Evolutionary conservation across 2,888 invertebrate genomes (phyloP).

Genomic region (Melieria omissa): DNA sequence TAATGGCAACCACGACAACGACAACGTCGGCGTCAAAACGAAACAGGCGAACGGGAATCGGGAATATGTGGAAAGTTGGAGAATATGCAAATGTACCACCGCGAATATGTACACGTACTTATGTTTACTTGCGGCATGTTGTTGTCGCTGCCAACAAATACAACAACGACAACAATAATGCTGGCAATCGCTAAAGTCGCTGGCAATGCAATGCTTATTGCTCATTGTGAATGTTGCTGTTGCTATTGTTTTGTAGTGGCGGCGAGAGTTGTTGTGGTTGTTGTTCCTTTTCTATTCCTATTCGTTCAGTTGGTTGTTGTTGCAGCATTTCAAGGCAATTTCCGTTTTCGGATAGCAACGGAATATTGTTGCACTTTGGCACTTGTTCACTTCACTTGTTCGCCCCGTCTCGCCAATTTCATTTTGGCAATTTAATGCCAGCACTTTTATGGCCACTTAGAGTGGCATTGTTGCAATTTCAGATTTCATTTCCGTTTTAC

Average conservation of each 20-base stretch:
- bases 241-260: not conserved
- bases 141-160: too few species aligned
- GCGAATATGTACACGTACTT: too few species aligned
- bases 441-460: conserved; percentile 40
- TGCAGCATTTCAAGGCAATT: conserved; percentile 36
- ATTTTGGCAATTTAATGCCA: conserved; percentile 32
- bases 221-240: conserved; percentile 3
- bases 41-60: not conserved
- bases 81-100: too few species aligned
- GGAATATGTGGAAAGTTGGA: too few species aligned
- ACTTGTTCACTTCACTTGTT: conserved; percentile 24
- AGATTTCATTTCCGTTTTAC: conserved; percentile 34
- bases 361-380: conserved; percentile 33
- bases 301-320: too few species aligned
- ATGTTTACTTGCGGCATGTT: too few species aligned
- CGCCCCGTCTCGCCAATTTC: not conserved
- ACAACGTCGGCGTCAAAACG: too few species aligned
- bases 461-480: conserved; percentile 29
- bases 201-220: not conserved
- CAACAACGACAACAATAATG: too few species aligned
- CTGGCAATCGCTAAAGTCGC: not conserved
- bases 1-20: too few species aligned
- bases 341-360: conserved; percentile 13
- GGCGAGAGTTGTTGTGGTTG: not conserved
- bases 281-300: conserved; percentile 4